These are phyloP conservation scores for Scortum barcoo DNA, from an alignment of 2,113 vertebrate genomes.

Conservation along the genomic window DNA sequence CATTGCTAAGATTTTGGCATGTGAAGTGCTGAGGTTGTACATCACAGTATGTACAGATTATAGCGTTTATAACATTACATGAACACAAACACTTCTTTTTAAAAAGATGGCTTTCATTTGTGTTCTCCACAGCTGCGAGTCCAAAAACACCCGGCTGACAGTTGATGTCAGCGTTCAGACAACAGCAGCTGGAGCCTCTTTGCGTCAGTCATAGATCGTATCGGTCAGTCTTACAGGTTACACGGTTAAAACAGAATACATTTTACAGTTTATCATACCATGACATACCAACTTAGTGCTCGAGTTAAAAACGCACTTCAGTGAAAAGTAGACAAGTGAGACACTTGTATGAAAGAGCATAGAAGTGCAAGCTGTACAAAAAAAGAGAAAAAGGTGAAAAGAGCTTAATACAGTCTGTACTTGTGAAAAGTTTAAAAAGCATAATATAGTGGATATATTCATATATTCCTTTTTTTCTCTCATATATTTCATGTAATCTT, in stretches of 20 bases:
- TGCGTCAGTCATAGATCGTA: not conserved
- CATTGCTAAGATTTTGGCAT: constrained; percentile 64
- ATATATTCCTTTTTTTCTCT: constrained; percentile 34
- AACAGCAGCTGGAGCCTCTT: constrained; percentile 7
- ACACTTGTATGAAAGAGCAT: constrained; percentile 54
- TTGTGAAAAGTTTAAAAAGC: constrained; percentile 55
- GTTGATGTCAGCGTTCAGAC: not conserved
- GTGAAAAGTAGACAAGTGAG: constrained; percentile 64
- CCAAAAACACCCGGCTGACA: constrained; percentile 3
- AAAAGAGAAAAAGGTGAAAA: constrained; percentile 59
- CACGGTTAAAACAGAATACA: constrained; percentile 20
- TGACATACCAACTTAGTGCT: constrained; percentile 35
- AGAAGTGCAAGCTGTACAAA: constrained; percentile 72
- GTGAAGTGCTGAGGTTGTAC: constrained; percentile 61
- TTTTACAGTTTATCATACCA: constrained; percentile 22
- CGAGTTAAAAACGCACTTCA: constrained; percentile 58
- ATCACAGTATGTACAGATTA: constrained; percentile 48
- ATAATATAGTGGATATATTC: constrained; percentile 45
- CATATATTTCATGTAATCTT: constrained; percentile 24
- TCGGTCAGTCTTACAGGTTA: not conserved
- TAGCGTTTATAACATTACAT: constrained; percentile 11
- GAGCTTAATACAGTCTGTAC: constrained; percentile 38
- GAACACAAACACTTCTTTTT: constrained; percentile 8
- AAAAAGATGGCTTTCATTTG: constrained; percentile 40
- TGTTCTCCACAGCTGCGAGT: not conserved